phyloP scores from a whole-genome alignment of 2,113 vertebrate genomes.

The Atherinomorus stipes region DNA sequence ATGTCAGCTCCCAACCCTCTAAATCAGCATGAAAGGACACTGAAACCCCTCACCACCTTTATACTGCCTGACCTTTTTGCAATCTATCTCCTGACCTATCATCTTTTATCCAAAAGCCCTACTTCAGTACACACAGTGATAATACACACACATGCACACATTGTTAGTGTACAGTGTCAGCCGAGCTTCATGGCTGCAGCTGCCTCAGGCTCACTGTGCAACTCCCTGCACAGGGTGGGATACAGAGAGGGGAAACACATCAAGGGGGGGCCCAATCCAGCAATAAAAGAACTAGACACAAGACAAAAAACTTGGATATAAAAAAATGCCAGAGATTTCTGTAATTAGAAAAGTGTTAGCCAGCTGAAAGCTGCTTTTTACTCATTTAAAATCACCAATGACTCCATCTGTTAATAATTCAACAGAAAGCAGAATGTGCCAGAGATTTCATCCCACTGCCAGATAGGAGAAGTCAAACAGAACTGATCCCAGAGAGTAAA shows the following conservation, averaged over 20 bases:
- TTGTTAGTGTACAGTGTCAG: conserved; percentile 9
- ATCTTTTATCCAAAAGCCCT: neutral
- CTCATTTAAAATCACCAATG: conserved; percentile 29
- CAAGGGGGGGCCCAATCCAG: neutral
- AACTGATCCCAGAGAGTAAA: conserved; percentile 23
- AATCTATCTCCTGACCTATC: conserved; percentile 28
- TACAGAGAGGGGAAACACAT: conserved; percentile 10
- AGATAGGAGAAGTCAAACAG: conserved; percentile 32
- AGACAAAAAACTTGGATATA: neutral
- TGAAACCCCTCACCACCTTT: neutral
- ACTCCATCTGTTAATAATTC: conserved; percentile 61
- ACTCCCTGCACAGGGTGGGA: conserved; percentile 25
- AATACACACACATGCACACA: conserved; percentile 1
- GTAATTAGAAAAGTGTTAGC: conserved; percentile 14
- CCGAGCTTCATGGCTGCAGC: conserved; percentile 1
- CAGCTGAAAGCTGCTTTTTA: conserved; percentile 23
- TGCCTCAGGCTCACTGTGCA: conserved; percentile 42
- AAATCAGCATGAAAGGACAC: neutral
- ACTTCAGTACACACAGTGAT: conserved; percentile 1
- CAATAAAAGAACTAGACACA: conserved; percentile 3
- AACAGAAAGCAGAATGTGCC: conserved; percentile 26
- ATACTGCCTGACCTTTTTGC: conserved; percentile 28
- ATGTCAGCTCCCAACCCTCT: conserved; percentile 19
- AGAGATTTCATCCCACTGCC: conserved; percentile 28
- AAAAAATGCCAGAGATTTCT: neutral